A percentile compares a stretch with the other conserved stretches of the same genome.
These are phyloP conservation scores for Prinia subflava DNA, from an alignment of 2,113 vertebrate genomes.

Conservation along the genomic window DNA sequence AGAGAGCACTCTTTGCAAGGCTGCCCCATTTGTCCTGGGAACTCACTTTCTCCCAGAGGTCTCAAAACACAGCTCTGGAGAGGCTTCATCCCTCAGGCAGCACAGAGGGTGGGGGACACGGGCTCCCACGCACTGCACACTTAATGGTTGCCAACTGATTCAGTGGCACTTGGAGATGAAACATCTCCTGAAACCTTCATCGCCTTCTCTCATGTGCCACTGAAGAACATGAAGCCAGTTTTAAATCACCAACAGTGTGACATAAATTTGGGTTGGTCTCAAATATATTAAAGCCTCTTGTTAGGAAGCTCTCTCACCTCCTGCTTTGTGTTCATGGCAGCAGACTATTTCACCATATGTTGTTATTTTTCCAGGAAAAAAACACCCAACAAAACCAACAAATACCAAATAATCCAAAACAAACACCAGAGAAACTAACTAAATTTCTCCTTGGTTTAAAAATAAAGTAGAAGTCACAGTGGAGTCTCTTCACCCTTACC, in stretches of 20 bases:
- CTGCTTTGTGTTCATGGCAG: conserved; percentile 2
- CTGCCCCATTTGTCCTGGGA: neutral
- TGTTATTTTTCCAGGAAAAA: conserved; percentile 15
- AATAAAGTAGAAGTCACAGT: neutral
- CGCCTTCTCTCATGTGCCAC: neutral
- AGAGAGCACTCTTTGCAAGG: neutral
- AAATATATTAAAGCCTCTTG: neutral
- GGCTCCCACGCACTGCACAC: neutral
- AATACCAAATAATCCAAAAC: conserved; percentile 5
- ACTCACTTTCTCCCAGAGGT: neutral
- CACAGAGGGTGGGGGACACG: accelerated
- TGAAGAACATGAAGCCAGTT: neutral
- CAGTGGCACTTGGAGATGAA: neutral
- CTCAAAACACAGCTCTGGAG: neutral
- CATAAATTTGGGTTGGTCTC: neutral
- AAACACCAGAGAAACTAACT: neutral
- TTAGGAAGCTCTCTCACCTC: neutral
- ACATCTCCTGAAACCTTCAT: neutral
- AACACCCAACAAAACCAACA: conserved; percentile 3
- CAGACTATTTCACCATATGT: conserved; percentile 26
- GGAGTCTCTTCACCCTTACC: neutral
- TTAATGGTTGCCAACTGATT: neutral
- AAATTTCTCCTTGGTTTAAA: neutral
- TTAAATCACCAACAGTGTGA: neutral
- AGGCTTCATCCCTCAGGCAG: neutral